Evolutionary conservation across 2,797 vertebrate species (phyloP).

Genomic region (Pipistrellus nathusii): DNA sequence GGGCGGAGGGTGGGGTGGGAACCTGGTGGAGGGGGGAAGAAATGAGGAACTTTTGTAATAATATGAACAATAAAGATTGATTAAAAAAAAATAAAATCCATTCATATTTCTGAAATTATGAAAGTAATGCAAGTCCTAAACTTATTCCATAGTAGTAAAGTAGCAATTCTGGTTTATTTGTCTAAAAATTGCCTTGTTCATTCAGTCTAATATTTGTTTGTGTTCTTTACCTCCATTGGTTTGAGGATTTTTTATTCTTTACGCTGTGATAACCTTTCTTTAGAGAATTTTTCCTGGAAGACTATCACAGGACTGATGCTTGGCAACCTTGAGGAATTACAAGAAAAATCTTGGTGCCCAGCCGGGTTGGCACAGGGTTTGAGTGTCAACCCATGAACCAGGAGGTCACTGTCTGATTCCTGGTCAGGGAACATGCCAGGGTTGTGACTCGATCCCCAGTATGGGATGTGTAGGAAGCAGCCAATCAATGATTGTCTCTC

Average conservation of each 20-base stretch:
- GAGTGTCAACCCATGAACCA: too few species aligned
- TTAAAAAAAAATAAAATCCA: too few species aligned
- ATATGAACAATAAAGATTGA: too few species aligned
- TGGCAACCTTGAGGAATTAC: not conserved
- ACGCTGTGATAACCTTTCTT: not conserved
- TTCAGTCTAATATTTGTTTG: not conserved
- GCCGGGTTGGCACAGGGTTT: too few species aligned
- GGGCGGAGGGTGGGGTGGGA: too few species aligned
- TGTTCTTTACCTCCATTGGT: not conserved
- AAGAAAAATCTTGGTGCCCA: not conserved
- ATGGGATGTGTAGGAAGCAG: too few species aligned
- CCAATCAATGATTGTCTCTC: too few species aligned
- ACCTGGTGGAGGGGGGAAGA: too few species aligned
- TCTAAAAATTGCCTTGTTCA: not conserved
- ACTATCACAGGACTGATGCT: not conserved
- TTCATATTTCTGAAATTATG: conserved; percentile 19
- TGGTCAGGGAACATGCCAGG: too few species aligned
- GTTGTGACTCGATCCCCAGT: too few species aligned
- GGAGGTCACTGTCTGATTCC: too few species aligned
- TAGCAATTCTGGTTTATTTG: not conserved
- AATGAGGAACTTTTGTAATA: too few species aligned
- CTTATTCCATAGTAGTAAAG: not conserved
- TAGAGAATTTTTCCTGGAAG: not conserved
- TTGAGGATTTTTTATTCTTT: not conserved
- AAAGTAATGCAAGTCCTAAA: not conserved